Evolutionary conservation across 2,888 invertebrate genomes (phyloP).

Genomic region (Brenthis ino): DNA sequence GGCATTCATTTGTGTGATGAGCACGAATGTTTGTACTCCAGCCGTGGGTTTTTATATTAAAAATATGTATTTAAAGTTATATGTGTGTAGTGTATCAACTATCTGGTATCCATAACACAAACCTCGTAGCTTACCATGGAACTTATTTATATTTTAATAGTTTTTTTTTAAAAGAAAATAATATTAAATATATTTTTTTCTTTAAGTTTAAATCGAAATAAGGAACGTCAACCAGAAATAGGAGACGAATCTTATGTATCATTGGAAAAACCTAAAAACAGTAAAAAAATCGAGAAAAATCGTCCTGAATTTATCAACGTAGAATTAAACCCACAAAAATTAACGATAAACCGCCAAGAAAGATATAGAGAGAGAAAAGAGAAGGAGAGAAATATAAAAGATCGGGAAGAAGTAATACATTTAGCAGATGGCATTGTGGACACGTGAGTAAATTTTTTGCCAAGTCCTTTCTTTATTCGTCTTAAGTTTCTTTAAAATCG

Average conservation of each 20-base stretch:
- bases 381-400: not conserved
- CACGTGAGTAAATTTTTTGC: no score
- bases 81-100: no score
- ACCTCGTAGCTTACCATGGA: no score
- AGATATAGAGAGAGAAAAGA: conserved; percentile 1
- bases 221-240: conserved; percentile 5
- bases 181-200: not conserved
- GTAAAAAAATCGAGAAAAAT: not conserved
- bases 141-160: no score
- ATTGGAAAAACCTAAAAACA: not conserved
- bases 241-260: conserved; percentile 10
- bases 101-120: no score
- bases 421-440: not conserved
- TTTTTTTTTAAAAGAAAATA: not conserved
- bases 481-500: no score
- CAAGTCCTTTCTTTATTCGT: no score
- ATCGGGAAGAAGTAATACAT: conserved; percentile 1
- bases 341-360: conserved; percentile 1
- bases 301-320: no score
- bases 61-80: no score
- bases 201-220: conserved; percentile 5
- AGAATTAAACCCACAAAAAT: not conserved
- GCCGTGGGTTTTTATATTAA: no score
- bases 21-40: no score
- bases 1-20: no score